Evolutionary conservation across 1,140 invertebrate genomes (phyloP).

Genomic region (Gonioctena quinquepunctata): DNA sequence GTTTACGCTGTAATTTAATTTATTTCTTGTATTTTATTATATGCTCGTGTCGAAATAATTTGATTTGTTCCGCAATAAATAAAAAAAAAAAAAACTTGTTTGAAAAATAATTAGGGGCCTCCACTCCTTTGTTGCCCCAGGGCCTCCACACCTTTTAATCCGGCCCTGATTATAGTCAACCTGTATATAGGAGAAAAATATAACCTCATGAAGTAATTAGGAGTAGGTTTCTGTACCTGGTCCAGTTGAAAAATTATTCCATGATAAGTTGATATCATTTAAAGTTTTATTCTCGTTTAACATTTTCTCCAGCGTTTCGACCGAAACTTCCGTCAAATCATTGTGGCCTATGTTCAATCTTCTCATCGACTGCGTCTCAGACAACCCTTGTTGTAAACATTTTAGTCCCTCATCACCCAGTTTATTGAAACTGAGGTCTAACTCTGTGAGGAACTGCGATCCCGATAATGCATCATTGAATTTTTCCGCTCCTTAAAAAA

Average conservation of each 20-base stretch:
- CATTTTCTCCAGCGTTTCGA: slow-evolving; percentile 49
- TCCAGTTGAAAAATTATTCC: slow-evolving; percentile 55
- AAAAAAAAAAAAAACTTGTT: too few species aligned
- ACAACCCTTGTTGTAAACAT: slow-evolving; percentile 47
- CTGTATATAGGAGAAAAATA: background rate
- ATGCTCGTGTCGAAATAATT: too few species aligned
- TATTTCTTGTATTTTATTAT: too few species aligned
- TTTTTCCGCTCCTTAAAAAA: slow-evolving; percentile 41
- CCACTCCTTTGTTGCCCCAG: too few species aligned
- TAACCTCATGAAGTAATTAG: background rate
- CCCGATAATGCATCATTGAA: slow-evolving; percentile 47
- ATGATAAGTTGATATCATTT: slow-evolving; percentile 56
- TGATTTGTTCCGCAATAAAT: too few species aligned
- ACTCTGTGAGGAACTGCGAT: slow-evolving; percentile 45
- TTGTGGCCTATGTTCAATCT: slow-evolving; percentile 56
- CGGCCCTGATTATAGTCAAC: too few species aligned
- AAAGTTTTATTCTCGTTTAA: slow-evolving; percentile 56
- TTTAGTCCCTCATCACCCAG: slow-evolving; percentile 54
- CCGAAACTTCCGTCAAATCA: slow-evolving; percentile 51
- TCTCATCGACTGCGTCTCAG: slow-evolving; percentile 48
- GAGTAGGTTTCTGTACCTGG: slow-evolving; percentile 13
- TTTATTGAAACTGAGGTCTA: slow-evolving; percentile 56
- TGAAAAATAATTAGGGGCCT: too few species aligned
- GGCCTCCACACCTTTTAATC: too few species aligned
- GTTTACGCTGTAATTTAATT: too few species aligned